Conservation (phyloP, 2,797 vertebrate species). For the Sparidentex hasta region DNA sequence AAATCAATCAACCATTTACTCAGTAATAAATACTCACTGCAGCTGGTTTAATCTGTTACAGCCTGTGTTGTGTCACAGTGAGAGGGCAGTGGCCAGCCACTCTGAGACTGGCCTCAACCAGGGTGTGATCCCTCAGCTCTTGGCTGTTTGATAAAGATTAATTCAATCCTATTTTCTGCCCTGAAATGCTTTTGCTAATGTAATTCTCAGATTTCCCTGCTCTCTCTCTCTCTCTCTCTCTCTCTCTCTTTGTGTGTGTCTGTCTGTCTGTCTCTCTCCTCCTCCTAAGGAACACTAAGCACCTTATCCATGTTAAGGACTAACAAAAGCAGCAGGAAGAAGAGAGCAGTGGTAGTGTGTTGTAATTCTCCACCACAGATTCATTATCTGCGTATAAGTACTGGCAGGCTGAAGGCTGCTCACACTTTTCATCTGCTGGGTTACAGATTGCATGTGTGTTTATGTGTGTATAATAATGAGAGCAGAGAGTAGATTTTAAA, state of each 20-base stretch:
- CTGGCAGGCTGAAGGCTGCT: constrained; percentile 34
- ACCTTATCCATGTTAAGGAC: constrained; percentile 83
- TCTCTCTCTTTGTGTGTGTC: constrained; percentile 37
- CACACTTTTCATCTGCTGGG: constrained; percentile 42
- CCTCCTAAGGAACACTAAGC: constrained; percentile 80
- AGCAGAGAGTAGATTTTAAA: constrained; percentile 7
- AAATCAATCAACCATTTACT: constrained; percentile 26
- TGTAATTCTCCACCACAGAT: constrained; percentile 85
- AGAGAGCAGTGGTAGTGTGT: constrained; percentile 77
- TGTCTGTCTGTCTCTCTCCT: constrained; percentile 55
- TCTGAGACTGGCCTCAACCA: constrained; percentile 48
- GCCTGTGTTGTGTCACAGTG: constrained; percentile 39
- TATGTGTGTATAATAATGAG: neutral
- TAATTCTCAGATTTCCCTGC: constrained; percentile 72
- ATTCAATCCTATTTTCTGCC: constrained; percentile 88
- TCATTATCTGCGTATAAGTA: constrained; percentile 84
- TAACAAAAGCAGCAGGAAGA: constrained; percentile 80
- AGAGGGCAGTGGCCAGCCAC: constrained; percentile 51
- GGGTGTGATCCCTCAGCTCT: constrained; percentile 76
- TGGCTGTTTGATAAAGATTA: constrained; percentile 89
- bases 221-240: constrained; percentile 48
- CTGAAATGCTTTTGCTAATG: constrained; percentile 88
- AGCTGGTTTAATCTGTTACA: constrained; percentile 27
- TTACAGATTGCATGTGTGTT: constrained; percentile 5
- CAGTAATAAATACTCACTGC: constrained; percentile 7